These are phyloP conservation scores for Penaeus vannamei DNA, from an alignment of 1,140 invertebrate species.

Conservation along the genomic window DNA sequence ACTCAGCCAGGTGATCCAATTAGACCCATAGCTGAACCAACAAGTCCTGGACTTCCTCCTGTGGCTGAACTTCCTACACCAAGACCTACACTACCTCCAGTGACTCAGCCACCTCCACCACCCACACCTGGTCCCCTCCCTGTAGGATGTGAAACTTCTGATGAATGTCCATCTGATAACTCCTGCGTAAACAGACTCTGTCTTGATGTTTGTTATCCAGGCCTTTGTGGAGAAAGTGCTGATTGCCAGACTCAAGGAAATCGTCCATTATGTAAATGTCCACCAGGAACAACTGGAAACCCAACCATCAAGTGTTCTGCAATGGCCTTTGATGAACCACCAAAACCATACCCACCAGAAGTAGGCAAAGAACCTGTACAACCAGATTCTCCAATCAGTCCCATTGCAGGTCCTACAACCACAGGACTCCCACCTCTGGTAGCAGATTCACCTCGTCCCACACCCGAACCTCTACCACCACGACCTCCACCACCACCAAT, in stretches of 20 bases:
- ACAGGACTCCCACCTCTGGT: constrained; percentile 24
- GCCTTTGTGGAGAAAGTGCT: constrained; percentile 25
- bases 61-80: constrained; percentile 32
- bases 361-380: not conserved
- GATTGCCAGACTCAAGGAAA: constrained; percentile 36
- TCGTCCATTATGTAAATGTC: constrained; percentile 30
- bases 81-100: constrained; percentile 26
- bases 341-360: not conserved
- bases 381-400: not conserved
- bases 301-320: constrained; percentile 35
- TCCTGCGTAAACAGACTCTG: constrained; percentile 35
- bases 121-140: constrained; percentile 7
- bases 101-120: constrained; percentile 16
- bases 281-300: constrained; percentile 39
- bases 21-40: constrained; percentile 4
- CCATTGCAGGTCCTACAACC: constrained; percentile 8
- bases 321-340: constrained; percentile 7
- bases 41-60: constrained; percentile 27
- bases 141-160: constrained; percentile 39
- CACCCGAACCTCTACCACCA: constrained; percentile 18
- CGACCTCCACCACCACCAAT: constrained; percentile 23
- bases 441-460: constrained; percentile 1
- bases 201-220: constrained; percentile 28
- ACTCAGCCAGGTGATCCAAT: constrained; percentile 19
- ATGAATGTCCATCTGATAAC: constrained; percentile 40